A percentile compares a stretch with the other conserved stretches of the same genome.
Conservation (phyloP, 2,888 invertebrate species). For the Eupithecia dodoneata region DNA sequence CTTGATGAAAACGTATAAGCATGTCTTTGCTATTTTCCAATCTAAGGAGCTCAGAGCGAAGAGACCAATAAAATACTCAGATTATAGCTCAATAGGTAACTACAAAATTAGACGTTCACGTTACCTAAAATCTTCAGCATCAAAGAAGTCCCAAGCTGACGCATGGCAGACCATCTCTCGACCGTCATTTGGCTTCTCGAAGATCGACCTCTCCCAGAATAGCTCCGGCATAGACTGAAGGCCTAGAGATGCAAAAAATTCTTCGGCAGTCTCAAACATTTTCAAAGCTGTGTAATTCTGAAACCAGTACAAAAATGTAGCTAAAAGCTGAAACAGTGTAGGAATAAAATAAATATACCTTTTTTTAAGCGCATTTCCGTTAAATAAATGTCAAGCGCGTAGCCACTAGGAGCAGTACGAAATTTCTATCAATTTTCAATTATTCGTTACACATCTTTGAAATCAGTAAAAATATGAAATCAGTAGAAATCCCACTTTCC, state of each 20-base stretch:
- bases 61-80: background rate
- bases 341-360: background rate
- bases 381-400: background rate
- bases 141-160: constrained; percentile 94
- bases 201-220: constrained; percentile 94
- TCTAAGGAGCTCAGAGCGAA: background rate
- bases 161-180: constrained; percentile 93
- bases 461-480: too few species aligned
- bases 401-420: background rate
- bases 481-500: background rate
- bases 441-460: too few species aligned
- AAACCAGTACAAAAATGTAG: constrained; percentile 39
- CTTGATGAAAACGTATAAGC: background rate
- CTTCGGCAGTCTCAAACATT: constrained; percentile 92
- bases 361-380: background rate
- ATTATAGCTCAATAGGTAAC: background rate
- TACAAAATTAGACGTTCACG: background rate
- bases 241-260: constrained; percentile 92
- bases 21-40: background rate
- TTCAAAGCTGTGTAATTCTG: constrained; percentile 89
- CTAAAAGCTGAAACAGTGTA: too few species aligned
- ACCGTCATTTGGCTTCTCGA: constrained; percentile 90
- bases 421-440: background rate
- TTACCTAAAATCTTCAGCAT: constrained; percentile 91
- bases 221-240: constrained; percentile 89